A percentile compares a stretch with the other conserved stretches of the same genome.
Conservation (phyloP, 92 coral and sea anemone genomes). For the Porites divaricata region DNA sequence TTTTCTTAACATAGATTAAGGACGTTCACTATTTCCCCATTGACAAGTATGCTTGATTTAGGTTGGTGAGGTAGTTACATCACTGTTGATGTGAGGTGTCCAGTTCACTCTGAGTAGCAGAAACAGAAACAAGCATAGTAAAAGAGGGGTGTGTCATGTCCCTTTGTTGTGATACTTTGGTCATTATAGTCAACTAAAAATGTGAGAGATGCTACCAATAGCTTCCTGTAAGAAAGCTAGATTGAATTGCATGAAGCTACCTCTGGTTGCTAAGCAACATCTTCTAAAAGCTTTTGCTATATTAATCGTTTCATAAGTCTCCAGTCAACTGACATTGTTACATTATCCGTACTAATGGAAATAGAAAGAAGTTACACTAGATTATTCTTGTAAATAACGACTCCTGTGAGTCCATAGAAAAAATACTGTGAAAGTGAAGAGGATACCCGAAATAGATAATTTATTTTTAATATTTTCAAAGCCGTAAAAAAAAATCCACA, state of each 20-base stretch:
- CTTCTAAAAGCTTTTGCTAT: not conserved
- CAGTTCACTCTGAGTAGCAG: too few species aligned
- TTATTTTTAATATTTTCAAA: slow-evolving; percentile 19
- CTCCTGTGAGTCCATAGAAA: not conserved
- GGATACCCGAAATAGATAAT: slow-evolving; percentile 20
- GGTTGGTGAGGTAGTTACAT: not conserved
- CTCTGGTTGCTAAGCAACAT: too few species aligned
- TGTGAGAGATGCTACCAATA: too few species aligned
- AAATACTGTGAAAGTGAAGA: not conserved
- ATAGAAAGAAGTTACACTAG: not conserved
- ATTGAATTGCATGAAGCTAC: too few species aligned
- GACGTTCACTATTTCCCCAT: not conserved
- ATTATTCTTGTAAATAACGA: not conserved
- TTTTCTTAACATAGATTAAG: not conserved
- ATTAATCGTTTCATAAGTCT: not conserved
- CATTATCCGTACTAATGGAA: not conserved
- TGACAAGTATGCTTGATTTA: not conserved
- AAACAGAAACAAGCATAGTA: too few species aligned
- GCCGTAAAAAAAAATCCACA: not conserved
- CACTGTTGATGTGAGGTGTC: too few species aligned
- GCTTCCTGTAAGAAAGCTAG: too few species aligned
- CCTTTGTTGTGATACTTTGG: too few species aligned
- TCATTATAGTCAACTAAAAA: too few species aligned
- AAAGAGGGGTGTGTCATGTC: too few species aligned
- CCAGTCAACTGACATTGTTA: not conserved